Evolutionary conservation across 2,888 invertebrate species (phyloP).

Genomic region (Noctua janthina): DNA sequence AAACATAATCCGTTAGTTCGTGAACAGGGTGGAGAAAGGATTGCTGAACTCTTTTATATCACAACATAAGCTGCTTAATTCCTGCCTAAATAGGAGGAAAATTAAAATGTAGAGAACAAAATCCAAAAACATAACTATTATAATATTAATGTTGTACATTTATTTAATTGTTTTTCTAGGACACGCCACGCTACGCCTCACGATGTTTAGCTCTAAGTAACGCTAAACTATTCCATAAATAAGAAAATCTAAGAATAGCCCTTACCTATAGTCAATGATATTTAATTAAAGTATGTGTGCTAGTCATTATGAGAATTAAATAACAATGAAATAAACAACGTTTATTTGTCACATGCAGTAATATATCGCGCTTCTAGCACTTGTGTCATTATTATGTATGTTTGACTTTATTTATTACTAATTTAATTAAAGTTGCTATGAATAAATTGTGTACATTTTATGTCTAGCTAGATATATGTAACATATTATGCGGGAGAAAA

Average conservation of each 20-base stretch:
- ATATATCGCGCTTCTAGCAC: slow-evolving; percentile 15
- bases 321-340: slow-evolving; percentile 40
- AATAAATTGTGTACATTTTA: not conserved
- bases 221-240: not conserved
- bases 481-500: not conserved
- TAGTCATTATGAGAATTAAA: slow-evolving; percentile 20
- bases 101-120: not conserved
- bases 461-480: too few relatives aligned
- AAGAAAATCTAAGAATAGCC: slow-evolving; percentile 7
- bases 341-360: slow-evolving; percentile 1
- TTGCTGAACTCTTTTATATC: not conserved
- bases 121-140: not conserved
- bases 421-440: slow-evolving; percentile 5
- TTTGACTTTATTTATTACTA: slow-evolving; percentile 17
- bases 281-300: not conserved
- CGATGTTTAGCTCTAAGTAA: not conserved
- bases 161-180: not conserved
- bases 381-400: slow-evolving; percentile 16
- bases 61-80: not conserved
- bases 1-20: not conserved
- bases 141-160: not conserved
- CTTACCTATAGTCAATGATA: not conserved
- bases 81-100: not conserved
- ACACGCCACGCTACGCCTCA: not conserved
- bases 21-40: not conserved